phyloP scores from a whole-genome alignment of 2,797 vertebrate species.

The Parauchenoglanis punctatus region DNA sequence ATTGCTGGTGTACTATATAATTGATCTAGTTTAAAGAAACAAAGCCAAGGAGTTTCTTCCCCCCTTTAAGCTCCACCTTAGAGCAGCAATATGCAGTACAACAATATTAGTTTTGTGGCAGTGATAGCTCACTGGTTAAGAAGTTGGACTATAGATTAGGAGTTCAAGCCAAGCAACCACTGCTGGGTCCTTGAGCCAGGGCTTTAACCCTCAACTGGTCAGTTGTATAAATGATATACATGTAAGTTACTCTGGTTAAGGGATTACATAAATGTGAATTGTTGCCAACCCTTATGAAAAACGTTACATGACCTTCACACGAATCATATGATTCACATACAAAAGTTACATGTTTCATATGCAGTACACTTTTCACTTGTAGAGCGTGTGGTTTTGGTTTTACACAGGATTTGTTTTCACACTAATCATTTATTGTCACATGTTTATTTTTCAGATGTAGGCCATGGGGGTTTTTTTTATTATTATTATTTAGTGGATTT shows the following conservation, averaged over 20 bases:
- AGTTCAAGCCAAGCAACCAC: too few species aligned
- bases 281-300: not conserved
- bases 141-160: too few species aligned
- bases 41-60: not conserved
- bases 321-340: not conserved
- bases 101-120: not conserved
- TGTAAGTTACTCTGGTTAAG: too few species aligned
- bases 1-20: not conserved
- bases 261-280: too few species aligned
- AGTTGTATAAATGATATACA: too few species aligned
- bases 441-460: not conserved
- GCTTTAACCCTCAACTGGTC: too few species aligned
- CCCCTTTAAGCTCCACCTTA: not conserved
- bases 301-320: not conserved
- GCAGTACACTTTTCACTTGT: not conserved
- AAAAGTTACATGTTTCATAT: not conserved
- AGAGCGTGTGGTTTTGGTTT: not conserved
- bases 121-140: too few species aligned
- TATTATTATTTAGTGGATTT: too few species aligned
- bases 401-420: not conserved
- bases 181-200: too few species aligned
- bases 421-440: not conserved
- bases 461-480: too few species aligned
- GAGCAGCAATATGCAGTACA: not conserved
- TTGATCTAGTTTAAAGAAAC: not conserved